Percentiles rank a stretch among this genome's conserved stretches.
Evolutionary conservation across 92 coral and sea anemone genomes (phyloP).

Genomic region (Zoanthus gigantus): DNA sequence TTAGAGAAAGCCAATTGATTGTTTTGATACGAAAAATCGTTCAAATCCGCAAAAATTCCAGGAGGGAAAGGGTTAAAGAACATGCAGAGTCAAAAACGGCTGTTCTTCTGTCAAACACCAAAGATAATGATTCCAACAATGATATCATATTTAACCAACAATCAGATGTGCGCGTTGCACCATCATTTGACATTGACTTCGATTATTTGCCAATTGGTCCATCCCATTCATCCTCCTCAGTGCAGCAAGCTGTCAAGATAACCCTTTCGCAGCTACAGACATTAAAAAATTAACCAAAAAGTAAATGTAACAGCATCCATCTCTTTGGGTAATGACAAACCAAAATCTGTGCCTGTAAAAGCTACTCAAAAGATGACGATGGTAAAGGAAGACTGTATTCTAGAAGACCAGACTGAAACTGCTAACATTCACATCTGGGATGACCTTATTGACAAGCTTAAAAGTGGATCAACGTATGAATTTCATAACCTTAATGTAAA

Average conservation of each 20-base stretch:
- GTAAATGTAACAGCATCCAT: constrained; percentile 72
- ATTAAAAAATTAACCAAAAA: constrained; percentile 61
- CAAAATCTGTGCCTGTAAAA: constrained; percentile 61
- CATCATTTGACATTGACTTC: constrained; percentile 57
- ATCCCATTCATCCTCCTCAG: constrained; percentile 50
- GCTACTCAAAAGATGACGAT: constrained; percentile 47
- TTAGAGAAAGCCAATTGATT: too few species aligned
- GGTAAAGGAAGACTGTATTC: constrained; percentile 76
- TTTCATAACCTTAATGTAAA: constrained; percentile 68
- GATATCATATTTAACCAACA: constrained; percentile 59
- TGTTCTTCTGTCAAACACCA: constrained; percentile 58
- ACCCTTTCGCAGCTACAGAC: constrained; percentile 61
- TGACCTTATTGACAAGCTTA: constrained; percentile 38
- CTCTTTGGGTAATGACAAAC: constrained; percentile 66
- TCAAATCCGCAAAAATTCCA: too few species aligned
- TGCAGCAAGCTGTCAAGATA: constrained; percentile 56
- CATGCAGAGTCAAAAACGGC: constrained; percentile 62
- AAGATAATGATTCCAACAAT: background rate
- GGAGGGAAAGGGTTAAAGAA: constrained; percentile 19
- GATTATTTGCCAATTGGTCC: constrained; percentile 38
- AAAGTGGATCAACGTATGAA: constrained; percentile 63
- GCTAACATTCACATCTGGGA: constrained; percentile 72
- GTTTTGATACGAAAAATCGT: too few species aligned
- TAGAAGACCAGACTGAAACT: constrained; percentile 65
- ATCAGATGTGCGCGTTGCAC: constrained; percentile 58